Evolutionary conservation across 2,797 vertebrate genomes (phyloP).

Genomic region (Muraenolepis orangiensis): DNA sequence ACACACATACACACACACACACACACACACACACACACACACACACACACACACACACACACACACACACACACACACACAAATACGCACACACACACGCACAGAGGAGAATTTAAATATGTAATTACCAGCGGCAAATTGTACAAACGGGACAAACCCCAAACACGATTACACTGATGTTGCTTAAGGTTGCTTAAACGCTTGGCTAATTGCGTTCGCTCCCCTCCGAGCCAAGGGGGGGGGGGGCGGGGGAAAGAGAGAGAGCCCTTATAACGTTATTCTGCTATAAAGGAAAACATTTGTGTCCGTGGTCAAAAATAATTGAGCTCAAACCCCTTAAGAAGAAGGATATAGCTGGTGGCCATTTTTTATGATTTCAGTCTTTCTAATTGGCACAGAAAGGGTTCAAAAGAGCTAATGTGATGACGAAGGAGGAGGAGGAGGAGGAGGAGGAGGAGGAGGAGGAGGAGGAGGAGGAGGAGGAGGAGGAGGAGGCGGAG

Average conservation of each 20-base stretch:
- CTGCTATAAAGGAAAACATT: slow-evolving; percentile 63
- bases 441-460: not conserved
- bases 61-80: slow-evolving; percentile 13
- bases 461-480: slow-evolving; percentile 20
- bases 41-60: slow-evolving; percentile 7
- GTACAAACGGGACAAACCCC: slow-evolving; percentile 49
- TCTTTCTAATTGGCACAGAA: slow-evolving; percentile 61
- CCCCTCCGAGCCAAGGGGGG: slow-evolving; percentile 28
- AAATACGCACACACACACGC: slow-evolving; percentile 24
- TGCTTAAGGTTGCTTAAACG: slow-evolving; percentile 57
- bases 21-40: too few species aligned
- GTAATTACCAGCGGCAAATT: slow-evolving; percentile 57
- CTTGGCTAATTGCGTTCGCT: slow-evolving; percentile 63
- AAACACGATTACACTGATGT: slow-evolving; percentile 45
- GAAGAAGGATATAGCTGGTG: slow-evolving; percentile 31
- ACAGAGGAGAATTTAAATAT: slow-evolving; percentile 49
- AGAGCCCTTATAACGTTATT: slow-evolving; percentile 48
- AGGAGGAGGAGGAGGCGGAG: not conserved
- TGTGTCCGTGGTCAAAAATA: slow-evolving; percentile 44
- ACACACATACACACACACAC: slow-evolving; percentile 18
- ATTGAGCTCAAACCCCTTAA: slow-evolving; percentile 49
- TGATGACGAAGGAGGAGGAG: slow-evolving; percentile 42
- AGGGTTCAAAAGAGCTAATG: slow-evolving; percentile 60
- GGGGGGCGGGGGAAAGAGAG: slow-evolving; percentile 14
- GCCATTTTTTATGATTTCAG: slow-evolving; percentile 62